A percentile compares a stretch with the other conserved stretches of the same genome.
These are phyloP conservation scores for Sphenopsis melanotis DNA, from an alignment of 2,797 vertebrate species.

Conservation along the genomic window DNA sequence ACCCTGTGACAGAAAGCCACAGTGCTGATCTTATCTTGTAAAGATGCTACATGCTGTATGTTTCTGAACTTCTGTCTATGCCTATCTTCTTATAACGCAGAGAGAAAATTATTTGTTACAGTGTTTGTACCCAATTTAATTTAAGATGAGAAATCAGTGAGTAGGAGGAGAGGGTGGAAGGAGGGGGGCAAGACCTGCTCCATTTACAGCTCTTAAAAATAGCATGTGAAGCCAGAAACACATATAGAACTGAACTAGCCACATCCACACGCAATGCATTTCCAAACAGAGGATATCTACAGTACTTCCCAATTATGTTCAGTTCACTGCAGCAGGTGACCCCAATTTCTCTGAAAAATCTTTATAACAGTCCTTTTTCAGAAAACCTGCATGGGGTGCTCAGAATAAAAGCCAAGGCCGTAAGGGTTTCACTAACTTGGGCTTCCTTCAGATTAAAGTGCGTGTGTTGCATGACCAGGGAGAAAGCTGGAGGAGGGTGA, in stretches of 20 bases:
- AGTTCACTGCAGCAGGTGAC: constrained; percentile 47
- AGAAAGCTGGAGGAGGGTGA: not conserved
- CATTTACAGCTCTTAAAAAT: constrained; percentile 63
- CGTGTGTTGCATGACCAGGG: not conserved
- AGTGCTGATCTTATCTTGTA: not conserved
- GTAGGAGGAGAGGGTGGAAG: constrained; percentile 7
- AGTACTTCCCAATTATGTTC: constrained; percentile 54
- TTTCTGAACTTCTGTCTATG: not conserved
- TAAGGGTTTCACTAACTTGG: not conserved
- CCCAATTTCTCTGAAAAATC: constrained; percentile 49
- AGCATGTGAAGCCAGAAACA: constrained; percentile 1
- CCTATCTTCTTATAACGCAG: not conserved
- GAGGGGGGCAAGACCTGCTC: constrained; percentile 9
- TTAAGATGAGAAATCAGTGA: constrained; percentile 54
- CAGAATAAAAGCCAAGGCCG: constrained; percentile 15
- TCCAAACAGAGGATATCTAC: constrained; percentile 42
- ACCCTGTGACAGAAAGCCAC: constrained; percentile 14
- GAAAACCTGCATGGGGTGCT: constrained; percentile 29
- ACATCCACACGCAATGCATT: not conserved
- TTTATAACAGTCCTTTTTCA: constrained; percentile 58
- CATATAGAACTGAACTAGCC: not conserved
- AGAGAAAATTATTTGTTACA: constrained; percentile 69
- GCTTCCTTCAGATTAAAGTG: constrained; percentile 22
- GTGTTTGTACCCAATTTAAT: constrained; percentile 69
- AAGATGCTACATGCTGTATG: not conserved